Percentiles rank a stretch among this genome's conserved stretches.
phyloP scores from a whole-genome alignment of 2,797 vertebrate species.

The Adrianichthys oophorus region DNA sequence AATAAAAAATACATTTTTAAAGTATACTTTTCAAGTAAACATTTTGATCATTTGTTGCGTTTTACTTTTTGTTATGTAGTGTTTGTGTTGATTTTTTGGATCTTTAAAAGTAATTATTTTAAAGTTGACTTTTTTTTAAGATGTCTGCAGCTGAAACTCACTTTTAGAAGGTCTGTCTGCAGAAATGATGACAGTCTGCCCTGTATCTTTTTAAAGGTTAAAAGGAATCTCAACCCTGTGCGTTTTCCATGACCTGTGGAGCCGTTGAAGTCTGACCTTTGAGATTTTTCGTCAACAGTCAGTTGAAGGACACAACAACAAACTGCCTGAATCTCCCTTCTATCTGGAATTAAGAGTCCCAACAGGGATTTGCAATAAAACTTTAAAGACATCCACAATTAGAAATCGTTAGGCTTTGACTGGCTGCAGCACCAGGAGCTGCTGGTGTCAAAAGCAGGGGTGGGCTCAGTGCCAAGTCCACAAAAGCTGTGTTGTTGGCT shows the following conservation, averaged over 20 bases:
- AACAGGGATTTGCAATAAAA: neutral
- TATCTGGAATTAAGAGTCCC: constrained; percentile 14
- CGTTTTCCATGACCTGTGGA: neutral
- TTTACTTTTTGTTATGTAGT: no score
- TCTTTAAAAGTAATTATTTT: no score
- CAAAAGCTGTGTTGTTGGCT: constrained; percentile 1
- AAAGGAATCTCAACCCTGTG: no score
- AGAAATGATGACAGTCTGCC: no score
- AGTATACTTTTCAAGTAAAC: no score
- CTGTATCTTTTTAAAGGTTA: no score
- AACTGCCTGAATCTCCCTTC: constrained; percentile 17
- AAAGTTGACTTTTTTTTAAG: no score
- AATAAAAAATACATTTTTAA: no score
- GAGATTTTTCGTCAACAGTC: constrained; percentile 23
- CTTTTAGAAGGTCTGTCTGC: no score
- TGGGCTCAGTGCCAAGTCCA: constrained; percentile 29
- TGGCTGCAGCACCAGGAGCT: constrained; percentile 15
- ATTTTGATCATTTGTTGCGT: no score
- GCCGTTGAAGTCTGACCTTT: constrained; percentile 7
- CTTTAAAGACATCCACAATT: constrained; percentile 12
- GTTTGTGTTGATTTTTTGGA: no score
- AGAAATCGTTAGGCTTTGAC: constrained; percentile 21
- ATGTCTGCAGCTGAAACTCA: no score
- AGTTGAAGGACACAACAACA: constrained; percentile 40
- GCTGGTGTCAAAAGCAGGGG: constrained; percentile 23